These are phyloP conservation scores for Eretmochelys imbricata DNA, from an alignment of 2,113 vertebrate species.

Conservation along the genomic window DNA sequence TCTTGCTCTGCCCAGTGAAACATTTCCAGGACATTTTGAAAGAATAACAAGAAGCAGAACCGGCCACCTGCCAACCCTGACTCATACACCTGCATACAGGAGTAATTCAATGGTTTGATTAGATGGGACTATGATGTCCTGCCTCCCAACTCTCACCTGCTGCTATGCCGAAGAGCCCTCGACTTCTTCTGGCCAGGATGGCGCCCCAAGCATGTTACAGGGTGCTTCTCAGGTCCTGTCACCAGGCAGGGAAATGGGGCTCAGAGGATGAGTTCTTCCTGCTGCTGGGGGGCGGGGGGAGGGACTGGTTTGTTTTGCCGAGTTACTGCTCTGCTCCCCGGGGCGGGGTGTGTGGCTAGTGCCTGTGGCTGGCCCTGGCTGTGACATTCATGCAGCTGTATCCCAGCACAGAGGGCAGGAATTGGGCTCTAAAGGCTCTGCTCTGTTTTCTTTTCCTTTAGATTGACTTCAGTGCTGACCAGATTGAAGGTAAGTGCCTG, in stretches of 20 bases:
- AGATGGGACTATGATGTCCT: background rate
- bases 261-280: background rate
- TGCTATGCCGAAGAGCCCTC: background rate
- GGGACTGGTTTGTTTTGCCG: background rate
- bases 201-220: too few species aligned
- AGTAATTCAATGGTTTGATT: background rate
- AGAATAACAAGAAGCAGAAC: background rate
- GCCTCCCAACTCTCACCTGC: background rate
- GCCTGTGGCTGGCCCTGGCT: background rate
- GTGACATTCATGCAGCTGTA: background rate
- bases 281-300: background rate
- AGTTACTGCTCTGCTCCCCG: background rate
- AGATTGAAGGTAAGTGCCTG: constrained; percentile 84
- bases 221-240: too few species aligned
- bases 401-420: background rate
- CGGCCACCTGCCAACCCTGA: background rate
- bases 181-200: background rate
- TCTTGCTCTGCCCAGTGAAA: background rate
- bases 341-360: background rate
- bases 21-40: background rate
- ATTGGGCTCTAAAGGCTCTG: accelerated
- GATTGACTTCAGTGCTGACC: constrained; percentile 84
- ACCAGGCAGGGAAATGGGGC: background rate
- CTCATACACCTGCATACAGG: too few species aligned
- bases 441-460: constrained; percentile 55